Conservation (phyloP, 2,888 invertebrate species). For the Drosophila longiperda region DNA sequence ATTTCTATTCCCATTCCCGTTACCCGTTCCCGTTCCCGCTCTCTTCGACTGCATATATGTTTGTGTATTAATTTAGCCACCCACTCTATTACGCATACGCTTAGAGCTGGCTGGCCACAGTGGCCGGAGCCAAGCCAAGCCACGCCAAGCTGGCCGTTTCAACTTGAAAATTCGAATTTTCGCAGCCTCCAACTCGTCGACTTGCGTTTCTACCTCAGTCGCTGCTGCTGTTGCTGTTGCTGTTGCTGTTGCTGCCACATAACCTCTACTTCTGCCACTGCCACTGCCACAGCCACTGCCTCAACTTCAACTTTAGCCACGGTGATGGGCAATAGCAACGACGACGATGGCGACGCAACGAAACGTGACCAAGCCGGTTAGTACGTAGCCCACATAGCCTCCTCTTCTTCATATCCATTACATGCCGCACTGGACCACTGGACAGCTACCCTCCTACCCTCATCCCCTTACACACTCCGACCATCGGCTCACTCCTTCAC, state of each 20-base stretch:
- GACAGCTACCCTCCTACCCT: slow-evolving; percentile 24
- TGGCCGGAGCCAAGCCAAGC: slow-evolving; percentile 25
- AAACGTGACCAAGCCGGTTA: slow-evolving; percentile 78
- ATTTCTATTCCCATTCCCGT: background rate
- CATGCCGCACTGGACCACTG: slow-evolving; percentile 67
- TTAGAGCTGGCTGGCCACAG: slow-evolving; percentile 37
- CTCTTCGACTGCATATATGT: slow-evolving; percentile 57
- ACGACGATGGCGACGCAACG: slow-evolving; percentile 68
- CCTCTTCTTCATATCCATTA: slow-evolving; percentile 68
- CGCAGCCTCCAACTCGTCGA: slow-evolving; percentile 68
- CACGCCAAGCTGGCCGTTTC: slow-evolving; percentile 59
- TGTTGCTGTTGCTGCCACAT: slow-evolving; percentile 19
- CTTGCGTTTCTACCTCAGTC: slow-evolving; percentile 66
- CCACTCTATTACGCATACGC: slow-evolving; percentile 58
- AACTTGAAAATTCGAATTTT: slow-evolving; percentile 78
- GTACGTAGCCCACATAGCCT: slow-evolving; percentile 73
- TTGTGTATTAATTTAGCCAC: slow-evolving; percentile 76
- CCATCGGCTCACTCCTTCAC: slow-evolving; percentile 10
- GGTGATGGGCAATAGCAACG: slow-evolving; percentile 41
- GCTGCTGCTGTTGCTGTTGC: slow-evolving; percentile 17
- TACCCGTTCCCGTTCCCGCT: slow-evolving; percentile 1
- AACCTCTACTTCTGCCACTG: slow-evolving; percentile 10
- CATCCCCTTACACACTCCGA: background rate
- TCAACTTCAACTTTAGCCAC: slow-evolving; percentile 53
- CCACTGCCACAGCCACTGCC: slow-evolving; percentile 20